These are phyloP conservation scores for Cotesia congregata DNA, from an alignment of 2,888 invertebrate genomes.

Conservation along the genomic window DNA sequence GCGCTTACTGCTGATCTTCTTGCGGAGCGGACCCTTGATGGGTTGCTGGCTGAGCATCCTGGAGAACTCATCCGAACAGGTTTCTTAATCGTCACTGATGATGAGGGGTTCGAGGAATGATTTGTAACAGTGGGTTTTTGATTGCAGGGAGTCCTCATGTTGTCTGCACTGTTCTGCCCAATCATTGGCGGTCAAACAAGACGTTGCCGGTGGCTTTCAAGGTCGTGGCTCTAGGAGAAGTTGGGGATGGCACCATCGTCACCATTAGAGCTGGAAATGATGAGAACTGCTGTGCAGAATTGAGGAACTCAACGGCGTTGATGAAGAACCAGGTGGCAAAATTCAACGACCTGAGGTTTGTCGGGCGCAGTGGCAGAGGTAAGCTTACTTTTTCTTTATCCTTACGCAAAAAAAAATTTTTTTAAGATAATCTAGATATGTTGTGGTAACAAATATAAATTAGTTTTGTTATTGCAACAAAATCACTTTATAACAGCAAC, in stretches of 20 bases:
- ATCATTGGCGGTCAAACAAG: slow-evolving; percentile 98
- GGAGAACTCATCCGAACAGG: slow-evolving; percentile 95
- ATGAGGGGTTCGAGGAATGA: not conserved
- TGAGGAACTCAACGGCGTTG: slow-evolving; percentile 92
- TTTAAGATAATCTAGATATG: no score
- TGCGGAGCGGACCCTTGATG: slow-evolving; percentile 87
- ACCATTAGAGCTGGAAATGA: slow-evolving; percentile 96
- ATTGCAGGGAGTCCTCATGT: slow-evolving; percentile 60
- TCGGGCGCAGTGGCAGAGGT: slow-evolving; percentile 97
- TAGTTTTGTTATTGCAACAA: no score
- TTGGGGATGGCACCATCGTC: slow-evolving; percentile 94
- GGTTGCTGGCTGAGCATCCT: slow-evolving; percentile 89
- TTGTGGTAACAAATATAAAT: no score
- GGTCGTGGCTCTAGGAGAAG: slow-evolving; percentile 92
- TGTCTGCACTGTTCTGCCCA: slow-evolving; percentile 90
- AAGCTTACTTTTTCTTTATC: slow-evolving; percentile 64
- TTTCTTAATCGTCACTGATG: slow-evolving; percentile 49
- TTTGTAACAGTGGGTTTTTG: slow-evolving; percentile 3
- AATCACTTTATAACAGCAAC: no score
- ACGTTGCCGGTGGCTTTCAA: slow-evolving; percentile 96
- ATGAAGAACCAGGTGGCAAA: slow-evolving; percentile 98
- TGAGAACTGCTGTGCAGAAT: slow-evolving; percentile 95
- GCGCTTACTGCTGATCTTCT: slow-evolving; percentile 85
- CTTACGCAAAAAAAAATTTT: no score
- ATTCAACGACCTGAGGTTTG: slow-evolving; percentile 97